A percentile compares a stretch with the other conserved stretches of the same genome.
Conservation (phyloP, 2,113 vertebrate species). For the Zonotrichia leucophrys region DNA sequence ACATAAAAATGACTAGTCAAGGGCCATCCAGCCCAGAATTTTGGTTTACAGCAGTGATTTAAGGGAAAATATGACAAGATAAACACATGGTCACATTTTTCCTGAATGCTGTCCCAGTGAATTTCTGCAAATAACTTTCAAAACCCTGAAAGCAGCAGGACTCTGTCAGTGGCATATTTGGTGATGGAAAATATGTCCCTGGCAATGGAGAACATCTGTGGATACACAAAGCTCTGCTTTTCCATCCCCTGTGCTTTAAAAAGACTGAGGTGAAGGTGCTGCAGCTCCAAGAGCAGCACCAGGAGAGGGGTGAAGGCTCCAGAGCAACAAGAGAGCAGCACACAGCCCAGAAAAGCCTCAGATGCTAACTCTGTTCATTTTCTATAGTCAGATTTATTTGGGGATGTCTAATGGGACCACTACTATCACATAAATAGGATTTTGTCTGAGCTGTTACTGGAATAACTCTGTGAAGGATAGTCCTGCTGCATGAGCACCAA, state of each 20-base stretch:
- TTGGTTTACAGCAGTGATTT: neutral
- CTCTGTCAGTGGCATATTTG: neutral
- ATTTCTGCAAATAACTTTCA: slow-evolving; percentile 19
- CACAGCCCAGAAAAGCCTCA: neutral
- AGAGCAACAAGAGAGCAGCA: neutral
- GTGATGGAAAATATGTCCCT: slow-evolving; percentile 29
- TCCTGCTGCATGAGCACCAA: neutral
- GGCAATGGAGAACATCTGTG: neutral
- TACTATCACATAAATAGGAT: neutral
- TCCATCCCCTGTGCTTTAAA: neutral
- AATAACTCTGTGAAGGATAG: neutral
- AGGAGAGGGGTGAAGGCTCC: neutral
- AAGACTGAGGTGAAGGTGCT: neutral
- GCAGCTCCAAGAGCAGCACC: neutral
- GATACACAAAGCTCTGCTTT: neutral
- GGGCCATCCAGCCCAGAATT: neutral
- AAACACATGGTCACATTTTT: slow-evolving; percentile 47
- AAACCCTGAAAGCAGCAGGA: neutral
- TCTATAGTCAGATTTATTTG: neutral
- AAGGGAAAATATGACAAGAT: slow-evolving; percentile 50
- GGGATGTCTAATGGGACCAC: neutral
- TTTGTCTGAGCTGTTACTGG: neutral
- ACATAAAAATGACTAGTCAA: neutral
- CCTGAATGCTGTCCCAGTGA: slow-evolving; percentile 34
- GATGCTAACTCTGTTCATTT: neutral